These are phyloP conservation scores for Drosophila subpulchrella DNA, from an alignment of 1,140 invertebrate species.

Conservation along the genomic window DNA sequence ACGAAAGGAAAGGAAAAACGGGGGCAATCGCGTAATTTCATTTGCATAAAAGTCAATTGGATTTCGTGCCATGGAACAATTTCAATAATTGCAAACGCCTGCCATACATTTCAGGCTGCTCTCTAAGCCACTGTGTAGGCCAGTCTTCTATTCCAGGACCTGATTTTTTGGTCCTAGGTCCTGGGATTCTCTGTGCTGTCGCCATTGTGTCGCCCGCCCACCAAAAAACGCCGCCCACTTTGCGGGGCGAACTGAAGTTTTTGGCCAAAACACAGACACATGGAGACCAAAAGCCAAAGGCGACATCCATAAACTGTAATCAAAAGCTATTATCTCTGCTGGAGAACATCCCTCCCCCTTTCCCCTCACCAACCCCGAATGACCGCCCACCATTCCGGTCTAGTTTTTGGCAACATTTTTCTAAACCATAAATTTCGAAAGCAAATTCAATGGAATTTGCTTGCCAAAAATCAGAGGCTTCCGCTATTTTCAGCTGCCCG, in stretches of 20 bases:
- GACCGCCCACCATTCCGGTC: slow-evolving; percentile 52
- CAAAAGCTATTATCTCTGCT: slow-evolving; percentile 81
- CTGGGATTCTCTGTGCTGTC: slow-evolving; percentile 25
- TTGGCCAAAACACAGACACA: slow-evolving; percentile 31
- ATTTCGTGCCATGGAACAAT: slow-evolving; percentile 70
- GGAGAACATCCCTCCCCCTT: slow-evolving; percentile 25
- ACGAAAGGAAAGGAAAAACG: slow-evolving; percentile 19
- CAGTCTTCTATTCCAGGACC: slow-evolving; percentile 14
- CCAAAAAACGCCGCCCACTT: slow-evolving; percentile 30
- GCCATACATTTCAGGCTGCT: slow-evolving; percentile 46
- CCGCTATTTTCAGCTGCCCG: slow-evolving; percentile 25
- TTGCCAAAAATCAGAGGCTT: slow-evolving; percentile 78
- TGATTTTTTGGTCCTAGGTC: slow-evolving; percentile 1
- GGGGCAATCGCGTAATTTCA: slow-evolving; percentile 74
- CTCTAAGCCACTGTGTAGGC: slow-evolving; percentile 33
- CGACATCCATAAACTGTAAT: slow-evolving; percentile 83
- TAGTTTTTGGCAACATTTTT: slow-evolving; percentile 81
- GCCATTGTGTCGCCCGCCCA: slow-evolving; percentile 71
- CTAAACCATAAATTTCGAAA: slow-evolving; percentile 72
- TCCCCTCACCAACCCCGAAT: background rate
- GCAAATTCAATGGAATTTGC: slow-evolving; percentile 77
- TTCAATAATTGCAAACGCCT: slow-evolving; percentile 69
- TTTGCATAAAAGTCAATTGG: slow-evolving; percentile 83
- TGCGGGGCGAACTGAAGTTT: slow-evolving; percentile 46
- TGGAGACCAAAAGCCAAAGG: slow-evolving; percentile 62